These are phyloP conservation scores for Syncerus caffer DNA, from an alignment of 2,797 vertebrate genomes.

Conservation along the genomic window DNA sequence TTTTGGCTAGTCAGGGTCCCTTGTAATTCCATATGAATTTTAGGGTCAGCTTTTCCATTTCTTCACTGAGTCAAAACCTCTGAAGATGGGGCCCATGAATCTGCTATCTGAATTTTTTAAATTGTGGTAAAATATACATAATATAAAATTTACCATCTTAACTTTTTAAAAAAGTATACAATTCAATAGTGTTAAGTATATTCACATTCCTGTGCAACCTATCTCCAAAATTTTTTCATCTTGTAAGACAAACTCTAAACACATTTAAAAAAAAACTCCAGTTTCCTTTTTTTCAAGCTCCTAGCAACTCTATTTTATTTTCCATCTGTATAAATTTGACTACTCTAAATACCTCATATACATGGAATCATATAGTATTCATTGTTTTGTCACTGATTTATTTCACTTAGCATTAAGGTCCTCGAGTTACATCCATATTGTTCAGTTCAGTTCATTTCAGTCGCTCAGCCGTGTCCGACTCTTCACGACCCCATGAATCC, in stretches of 20 bases:
- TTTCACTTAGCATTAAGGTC: not conserved
- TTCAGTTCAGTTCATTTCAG: too few relatives aligned
- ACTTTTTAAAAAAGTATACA: not conserved
- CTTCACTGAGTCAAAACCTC: not conserved
- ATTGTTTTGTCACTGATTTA: not conserved
- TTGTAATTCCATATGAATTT: constrained; percentile 6
- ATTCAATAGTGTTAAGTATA: not conserved
- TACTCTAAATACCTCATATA: not conserved
- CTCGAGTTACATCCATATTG: not conserved
- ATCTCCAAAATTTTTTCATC: not conserved
- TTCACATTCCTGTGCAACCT: not conserved
- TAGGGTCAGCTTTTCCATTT: constrained; percentile 19
- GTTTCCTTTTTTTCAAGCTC: not conserved
- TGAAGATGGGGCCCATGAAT: not conserved
- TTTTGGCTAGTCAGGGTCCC: constrained; percentile 10
- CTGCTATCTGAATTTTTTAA: not conserved
- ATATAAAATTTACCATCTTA: not conserved
- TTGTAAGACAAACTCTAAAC: not conserved
- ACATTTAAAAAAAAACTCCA: not conserved
- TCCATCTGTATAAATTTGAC: not conserved
- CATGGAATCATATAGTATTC: not conserved
- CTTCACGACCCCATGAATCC: too few relatives aligned
- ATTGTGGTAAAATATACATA: not conserved
- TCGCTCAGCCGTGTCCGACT: too few relatives aligned
- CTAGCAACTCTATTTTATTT: not conserved